Evolutionary conservation across 2,113 vertebrate genomes (phyloP).

Genomic region (Hyperopisus bebe): DNA sequence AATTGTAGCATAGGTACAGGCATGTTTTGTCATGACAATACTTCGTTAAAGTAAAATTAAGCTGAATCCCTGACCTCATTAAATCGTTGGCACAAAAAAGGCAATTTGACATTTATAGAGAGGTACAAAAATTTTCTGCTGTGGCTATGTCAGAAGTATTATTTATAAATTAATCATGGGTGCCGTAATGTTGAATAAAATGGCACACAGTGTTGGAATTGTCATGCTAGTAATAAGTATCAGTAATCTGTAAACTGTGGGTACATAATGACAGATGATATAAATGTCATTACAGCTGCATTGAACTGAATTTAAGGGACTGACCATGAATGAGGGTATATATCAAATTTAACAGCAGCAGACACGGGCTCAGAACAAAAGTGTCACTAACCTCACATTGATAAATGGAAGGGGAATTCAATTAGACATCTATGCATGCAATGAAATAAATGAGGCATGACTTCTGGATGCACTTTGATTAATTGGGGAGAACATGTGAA

Average conservation of each 20-base stretch:
- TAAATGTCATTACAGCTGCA: neutral
- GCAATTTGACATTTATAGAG: neutral
- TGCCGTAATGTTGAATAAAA: neutral
- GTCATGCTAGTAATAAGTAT: neutral
- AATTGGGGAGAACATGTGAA: slow-evolving; percentile 16
- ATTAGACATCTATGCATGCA: slow-evolving; percentile 5
- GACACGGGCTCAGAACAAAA: neutral
- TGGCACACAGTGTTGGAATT: too few relatives aligned
- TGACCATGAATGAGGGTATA: neutral
- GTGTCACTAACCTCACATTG: neutral
- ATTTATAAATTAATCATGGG: neutral
- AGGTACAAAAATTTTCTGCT: neutral
- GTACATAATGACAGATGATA: neutral
- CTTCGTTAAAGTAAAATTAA: neutral
- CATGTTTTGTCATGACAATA: neutral
- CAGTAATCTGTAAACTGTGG: neutral
- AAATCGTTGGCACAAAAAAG: neutral
- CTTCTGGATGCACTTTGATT: slow-evolving; percentile 9
- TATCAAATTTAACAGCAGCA: neutral
- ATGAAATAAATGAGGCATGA: slow-evolving; percentile 17
- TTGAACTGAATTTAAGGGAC: neutral
- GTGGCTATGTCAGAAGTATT: neutral
- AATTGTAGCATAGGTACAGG: neutral
- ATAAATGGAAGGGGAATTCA: slow-evolving; percentile 16
- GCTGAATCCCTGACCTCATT: neutral